These are phyloP conservation scores for Danio albolineatus DNA, from an alignment of 2,797 vertebrate genomes.

Conservation along the genomic window DNA sequence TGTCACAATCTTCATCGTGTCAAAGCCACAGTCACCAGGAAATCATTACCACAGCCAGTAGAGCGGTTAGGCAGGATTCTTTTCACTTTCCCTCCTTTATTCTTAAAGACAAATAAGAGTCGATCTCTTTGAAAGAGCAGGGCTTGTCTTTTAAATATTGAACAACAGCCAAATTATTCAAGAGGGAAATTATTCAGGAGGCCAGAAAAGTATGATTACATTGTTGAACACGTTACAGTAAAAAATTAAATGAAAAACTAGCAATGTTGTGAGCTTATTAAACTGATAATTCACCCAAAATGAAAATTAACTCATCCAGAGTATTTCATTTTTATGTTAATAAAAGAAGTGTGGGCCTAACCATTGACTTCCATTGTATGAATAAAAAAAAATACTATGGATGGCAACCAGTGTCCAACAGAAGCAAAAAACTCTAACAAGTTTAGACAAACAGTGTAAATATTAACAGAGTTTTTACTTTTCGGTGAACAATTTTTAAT, in stretches of 20 bases:
- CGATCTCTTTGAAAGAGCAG: background rate
- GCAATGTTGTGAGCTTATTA: background rate
- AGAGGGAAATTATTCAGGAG: background rate
- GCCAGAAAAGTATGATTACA: background rate
- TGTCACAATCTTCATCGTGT: constrained; percentile 16
- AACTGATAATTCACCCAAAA: no score
- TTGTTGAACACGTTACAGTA: background rate
- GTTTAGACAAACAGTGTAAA: no score
- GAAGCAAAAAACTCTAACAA: no score
- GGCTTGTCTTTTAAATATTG: background rate
- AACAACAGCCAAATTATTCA: background rate
- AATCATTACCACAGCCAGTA: constrained; percentile 18
- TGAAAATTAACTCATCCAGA: no score
- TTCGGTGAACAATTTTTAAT: no score
- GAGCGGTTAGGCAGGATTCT: background rate
- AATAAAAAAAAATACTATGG: no score
- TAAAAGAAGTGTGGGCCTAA: no score
- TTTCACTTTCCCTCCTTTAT: background rate
- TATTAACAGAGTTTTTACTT: no score
- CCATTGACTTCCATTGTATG: no score
- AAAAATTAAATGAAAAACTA: background rate
- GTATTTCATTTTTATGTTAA: no score
- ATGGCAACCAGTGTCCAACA: no score
- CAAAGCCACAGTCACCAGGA: constrained; percentile 39
- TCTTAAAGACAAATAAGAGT: background rate